These are phyloP conservation scores for Coenonympha arcania DNA, from an alignment of 2,888 invertebrate species.

Conservation along the genomic window DNA sequence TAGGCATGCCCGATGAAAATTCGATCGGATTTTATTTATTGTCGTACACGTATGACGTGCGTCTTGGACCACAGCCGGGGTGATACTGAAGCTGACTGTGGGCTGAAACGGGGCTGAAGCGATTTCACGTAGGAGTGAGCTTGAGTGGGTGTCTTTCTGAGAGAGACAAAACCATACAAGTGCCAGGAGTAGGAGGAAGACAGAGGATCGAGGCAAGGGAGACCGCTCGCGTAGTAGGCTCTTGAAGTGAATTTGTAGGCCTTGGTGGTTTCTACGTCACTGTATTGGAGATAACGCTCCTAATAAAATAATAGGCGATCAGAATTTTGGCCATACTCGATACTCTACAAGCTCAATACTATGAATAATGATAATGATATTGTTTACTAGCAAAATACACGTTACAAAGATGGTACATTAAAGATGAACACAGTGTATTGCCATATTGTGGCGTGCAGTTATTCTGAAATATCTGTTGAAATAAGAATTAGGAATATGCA, in stretches of 20 bases:
- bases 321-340: conserved; percentile 1
- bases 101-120: conserved; percentile 58
- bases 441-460: no score
- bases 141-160: conserved; percentile 57
- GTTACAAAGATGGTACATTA: no score
- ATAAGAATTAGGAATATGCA: no score
- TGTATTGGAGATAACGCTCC: conserved; percentile 19
- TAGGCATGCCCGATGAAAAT: conserved; percentile 34
- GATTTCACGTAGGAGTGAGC: conserved; percentile 41
- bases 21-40: conserved; percentile 23
- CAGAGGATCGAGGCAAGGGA: conserved; percentile 35
- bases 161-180: conserved; percentile 33
- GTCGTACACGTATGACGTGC: conserved; percentile 25
- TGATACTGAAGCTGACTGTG: conserved; percentile 50
- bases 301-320: conserved; percentile 11
- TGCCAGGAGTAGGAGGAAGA: conserved; percentile 32
- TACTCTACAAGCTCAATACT: no score
- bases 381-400: no score
- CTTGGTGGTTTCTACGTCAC: conserved; percentile 44
- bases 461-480: no score
- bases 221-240: conserved; percentile 45
- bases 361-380: no score
- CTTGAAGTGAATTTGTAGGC: conserved; percentile 64
- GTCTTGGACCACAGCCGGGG: conserved; percentile 41
- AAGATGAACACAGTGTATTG: no score